Base-by-base conservation (phyloP, 2,797 vertebrate genomes). In the Limosa lapponica region DNA sequence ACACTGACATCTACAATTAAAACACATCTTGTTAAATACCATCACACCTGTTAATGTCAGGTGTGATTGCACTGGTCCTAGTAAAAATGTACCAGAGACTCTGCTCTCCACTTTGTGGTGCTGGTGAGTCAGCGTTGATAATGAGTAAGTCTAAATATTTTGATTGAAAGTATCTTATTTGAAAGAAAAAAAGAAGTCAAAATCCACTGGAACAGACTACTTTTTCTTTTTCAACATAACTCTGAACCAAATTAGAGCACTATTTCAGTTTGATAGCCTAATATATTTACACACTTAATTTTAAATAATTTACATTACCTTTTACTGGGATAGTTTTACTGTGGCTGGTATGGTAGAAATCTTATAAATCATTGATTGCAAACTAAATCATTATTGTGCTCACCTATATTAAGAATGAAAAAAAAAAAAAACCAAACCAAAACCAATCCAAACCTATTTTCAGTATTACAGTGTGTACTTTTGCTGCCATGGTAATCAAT, bases 241-340 rank as follows among this genome's bases (percentile, higher is more conserved):
- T 93, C 59, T 90, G 39, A 90, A 91, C 3, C 16, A 92, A 90
- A 93, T 48, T 69, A 87, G 37, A 82, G 48, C 37, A 93, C 46
- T 89, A 94, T 93, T 84, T 87, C 74, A 75, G 25, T 46, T 28
- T 75, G 34, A 13, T 52, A 93, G 52, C 24, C 54, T 82, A 88
- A n/a, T 70, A 91, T 89, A 84, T 86, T 90, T 92, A 84, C 51
- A 79, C 67, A 91, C 19, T 54, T 82, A 86, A 87, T 96, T 93
- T 96, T 28, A 96, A 90, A 90, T 73, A 82, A 78, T 88, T 91
- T 87, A 46, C 23, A 18, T 78, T 95, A 78, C 12, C 52, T 89
- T 94, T 94, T 93, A 90, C 37, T 49, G 48, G 25, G 14, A 58
- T 54, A 61, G 27, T 80, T 88, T 92, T 95, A 84, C 24, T 58